Conservation (phyloP, 2,888 invertebrate species). For the Dryocosmus kuriphilus region DNA sequence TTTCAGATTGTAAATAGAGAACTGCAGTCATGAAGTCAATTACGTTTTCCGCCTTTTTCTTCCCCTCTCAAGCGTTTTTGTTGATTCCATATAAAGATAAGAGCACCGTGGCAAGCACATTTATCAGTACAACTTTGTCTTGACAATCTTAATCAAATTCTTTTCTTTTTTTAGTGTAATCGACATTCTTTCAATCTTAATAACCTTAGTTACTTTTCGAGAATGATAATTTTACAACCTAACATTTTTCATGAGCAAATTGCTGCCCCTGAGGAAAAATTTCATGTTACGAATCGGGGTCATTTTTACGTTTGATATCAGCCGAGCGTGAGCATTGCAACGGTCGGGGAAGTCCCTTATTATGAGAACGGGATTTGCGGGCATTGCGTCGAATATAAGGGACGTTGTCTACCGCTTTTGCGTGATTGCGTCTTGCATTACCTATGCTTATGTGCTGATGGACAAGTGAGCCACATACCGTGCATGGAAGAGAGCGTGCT, state of each 20-base stretch:
- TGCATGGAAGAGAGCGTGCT: slow-evolving; percentile 54
- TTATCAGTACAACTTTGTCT: no score
- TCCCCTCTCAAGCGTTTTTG: neutral
- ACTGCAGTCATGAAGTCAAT: slow-evolving; percentile 13
- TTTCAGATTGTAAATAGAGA: slow-evolving; percentile 28
- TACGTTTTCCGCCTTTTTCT: neutral
- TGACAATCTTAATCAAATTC: no score
- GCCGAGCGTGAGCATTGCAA: neutral
- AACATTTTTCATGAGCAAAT: neutral
- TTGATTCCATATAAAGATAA: slow-evolving; percentile 19
- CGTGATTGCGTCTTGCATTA: slow-evolving; percentile 47
- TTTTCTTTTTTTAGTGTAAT: no score
- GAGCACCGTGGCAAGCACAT: no score
- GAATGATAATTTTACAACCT: neutral
- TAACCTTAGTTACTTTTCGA: no score
- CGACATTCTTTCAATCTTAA: no score
- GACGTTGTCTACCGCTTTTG: slow-evolving; percentile 5
- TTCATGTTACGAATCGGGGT: neutral
- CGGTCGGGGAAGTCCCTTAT: slow-evolving; percentile 50
- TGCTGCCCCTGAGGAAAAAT: neutral
- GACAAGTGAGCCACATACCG: slow-evolving; percentile 54
- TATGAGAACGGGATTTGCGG: slow-evolving; percentile 62
- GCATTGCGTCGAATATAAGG: slow-evolving; percentile 27
- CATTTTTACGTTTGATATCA: no score
- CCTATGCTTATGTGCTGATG: slow-evolving; percentile 49